A percentile compares a stretch with the other conserved stretches of the same genome.
Evolutionary conservation across 1,140 invertebrate genomes (phyloP).

Genomic region (Calycopis cecrops): DNA sequence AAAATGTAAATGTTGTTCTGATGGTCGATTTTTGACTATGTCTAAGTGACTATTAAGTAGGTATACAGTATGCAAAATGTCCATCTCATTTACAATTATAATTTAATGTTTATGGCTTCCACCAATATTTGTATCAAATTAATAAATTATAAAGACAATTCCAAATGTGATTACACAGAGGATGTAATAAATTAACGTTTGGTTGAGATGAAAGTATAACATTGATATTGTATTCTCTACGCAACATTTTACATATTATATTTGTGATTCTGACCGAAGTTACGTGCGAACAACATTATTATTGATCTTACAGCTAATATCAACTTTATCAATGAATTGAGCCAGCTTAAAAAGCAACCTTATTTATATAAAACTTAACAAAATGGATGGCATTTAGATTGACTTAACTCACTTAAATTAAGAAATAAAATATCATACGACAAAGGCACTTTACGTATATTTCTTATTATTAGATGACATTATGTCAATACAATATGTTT

Average conservation of each 20-base stretch:
- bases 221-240: too few relatives aligned
- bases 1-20: constrained; percentile 55
- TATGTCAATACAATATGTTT: constrained; percentile 53
- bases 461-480: constrained; percentile 48
- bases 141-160: constrained; percentile 18
- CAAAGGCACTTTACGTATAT: constrained; percentile 62
- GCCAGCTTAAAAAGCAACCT: constrained; percentile 69
- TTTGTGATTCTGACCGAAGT: constrained; percentile 6
- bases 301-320: constrained; percentile 52
- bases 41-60: constrained; percentile 47
- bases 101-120: constrained; percentile 44
- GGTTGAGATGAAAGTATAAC: too few relatives aligned
- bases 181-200: constrained; percentile 8
- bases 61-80: constrained; percentile 47
- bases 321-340: constrained; percentile 68
- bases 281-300: constrained; percentile 20
- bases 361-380: constrained; percentile 71
- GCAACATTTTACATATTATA: background rate
- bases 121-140: constrained; percentile 34
- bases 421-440: constrained; percentile 62
- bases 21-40: constrained; percentile 54
- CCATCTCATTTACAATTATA: constrained; percentile 50
- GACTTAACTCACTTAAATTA: constrained; percentile 72
- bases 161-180: constrained; percentile 22
- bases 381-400: constrained; percentile 74